Evolutionary conservation across 2,113 vertebrate species (phyloP), one percentile per base, ranked within the genome.

Genomic region (Eptatretus burgeri): DNA sequence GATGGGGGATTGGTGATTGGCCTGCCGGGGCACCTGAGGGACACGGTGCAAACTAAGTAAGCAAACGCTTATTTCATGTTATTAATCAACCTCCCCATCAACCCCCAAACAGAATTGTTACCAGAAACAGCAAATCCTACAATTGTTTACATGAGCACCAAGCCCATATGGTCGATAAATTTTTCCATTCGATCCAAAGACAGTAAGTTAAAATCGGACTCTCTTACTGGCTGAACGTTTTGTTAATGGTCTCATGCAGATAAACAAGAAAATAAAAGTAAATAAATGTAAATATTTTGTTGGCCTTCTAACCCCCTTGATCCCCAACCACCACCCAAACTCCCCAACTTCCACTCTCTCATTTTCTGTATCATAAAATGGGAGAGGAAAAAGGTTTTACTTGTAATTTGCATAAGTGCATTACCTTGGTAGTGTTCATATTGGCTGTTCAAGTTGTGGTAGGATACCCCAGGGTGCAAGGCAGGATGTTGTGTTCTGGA

Each of bases 401-500:
- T 2, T n/a, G n/a, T 60, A 60, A 10, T 11, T 60, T 60, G 56
- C 10, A 4, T 20, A 60, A 20, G n/a, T n/a, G 56, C 56, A n/a
- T 60, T 20, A 60, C 56, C 56, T 60, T n/a, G 56, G 56, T 60
- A 60, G 56, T 60, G 56, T 20, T 60, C 56, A 20, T 60, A 60
- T 20, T 60, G 56, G 10, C n/a, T 13, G 20, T n/a, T 17, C n/a
- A 60, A 20, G 11, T 11, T 20, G 56, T n/a, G 56, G 56, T 60
- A 60, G 10, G n/a, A n/a, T 20, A 60, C 56, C 56, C 56, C 56
- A n/a, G 56, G n/a, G 56, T 60, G 56, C n/a, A 20, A 20, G 20
- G 56, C n/a, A 20, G n/a, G 56, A 60, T 60, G 56, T 10, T n/a
- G 20, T n/a, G n/a, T n/a, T 20, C 56, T 60, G n/a, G n/a, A 20